Evolutionary conservation across 1,140 invertebrate species (phyloP), one percentile per base, ranked within the genome.

Genomic region (Venturia canescens): DNA sequence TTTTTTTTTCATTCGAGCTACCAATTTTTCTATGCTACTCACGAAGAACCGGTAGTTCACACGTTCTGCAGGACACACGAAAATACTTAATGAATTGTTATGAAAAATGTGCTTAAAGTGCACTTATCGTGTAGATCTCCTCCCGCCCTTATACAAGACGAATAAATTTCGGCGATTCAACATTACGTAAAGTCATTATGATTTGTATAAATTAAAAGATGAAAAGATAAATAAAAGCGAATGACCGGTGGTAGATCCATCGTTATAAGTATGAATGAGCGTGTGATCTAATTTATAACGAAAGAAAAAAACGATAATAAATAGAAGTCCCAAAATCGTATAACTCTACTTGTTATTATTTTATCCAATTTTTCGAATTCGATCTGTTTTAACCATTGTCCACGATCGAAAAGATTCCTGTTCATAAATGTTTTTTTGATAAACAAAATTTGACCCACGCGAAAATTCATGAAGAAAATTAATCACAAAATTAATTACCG

Each of bases 281-380:
- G 87, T 88, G 90, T 89, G 90, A 85, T 83, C 86, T 92, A 90
- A 92, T 92, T 91, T 92, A 91, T 92, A 90, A 90, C 83, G 79
- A 84, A 85, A 26, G 18, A 74, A 48, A 86, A 78, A 84, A 60
- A 69, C 57, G 83, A 84, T 83, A 88, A 89, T 86, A 88, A 87
- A 88, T 87, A 87, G 85, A 83, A 85, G 86, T 83, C 83, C 82
- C 84, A 82, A 71, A 76, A 79, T 82, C 69, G 27, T 83, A 80
- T 70, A 57, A 81, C 48, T 76, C 67, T 0, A 38, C 27, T 13
- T 27, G 27, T 60, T 70, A 71, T 72, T 80, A 75, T 53, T 53
- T 66, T 44, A 16, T 48, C 71, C 29, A 4, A 38, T 71, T 16
- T 29, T 66, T 69, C 21, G 31, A 34, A 27, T 34, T 66, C 66